Evolutionary conservation across 2,888 invertebrate genomes (phyloP).

Genomic region (Pemphredon lugubris): DNA sequence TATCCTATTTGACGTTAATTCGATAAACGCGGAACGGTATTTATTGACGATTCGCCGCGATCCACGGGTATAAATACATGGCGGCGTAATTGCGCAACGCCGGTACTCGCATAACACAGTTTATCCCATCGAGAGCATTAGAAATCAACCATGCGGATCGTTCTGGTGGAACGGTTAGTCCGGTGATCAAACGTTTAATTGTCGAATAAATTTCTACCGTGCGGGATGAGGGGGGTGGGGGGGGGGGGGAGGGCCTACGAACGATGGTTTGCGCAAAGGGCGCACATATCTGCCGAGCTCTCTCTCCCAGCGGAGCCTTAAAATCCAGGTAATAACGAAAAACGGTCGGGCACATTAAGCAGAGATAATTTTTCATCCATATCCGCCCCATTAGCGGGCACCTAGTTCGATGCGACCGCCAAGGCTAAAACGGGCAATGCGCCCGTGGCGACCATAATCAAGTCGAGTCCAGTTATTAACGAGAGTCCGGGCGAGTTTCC

Average conservation of each 20-base stretch:
- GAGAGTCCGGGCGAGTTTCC: constrained; percentile 42
- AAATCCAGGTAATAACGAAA: constrained; percentile 61
- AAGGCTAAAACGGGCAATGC: constrained; percentile 55
- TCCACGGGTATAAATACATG: constrained; percentile 33
- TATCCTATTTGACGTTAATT: too few relatives aligned
- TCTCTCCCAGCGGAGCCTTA: constrained; percentile 46
- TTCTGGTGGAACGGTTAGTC: constrained; percentile 49
- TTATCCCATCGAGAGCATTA: constrained; percentile 51
- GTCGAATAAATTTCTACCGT: constrained; percentile 45
- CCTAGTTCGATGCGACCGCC: constrained; percentile 63
- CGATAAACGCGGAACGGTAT: too few relatives aligned
- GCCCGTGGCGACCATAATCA: constrained; percentile 67
- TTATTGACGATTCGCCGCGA: constrained; percentile 1
- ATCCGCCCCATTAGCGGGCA: constrained; percentile 66
- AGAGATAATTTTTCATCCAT: constrained; percentile 69
- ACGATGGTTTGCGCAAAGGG: constrained; percentile 10
- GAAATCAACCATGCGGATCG: constrained; percentile 50
- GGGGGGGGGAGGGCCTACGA: too few relatives aligned
- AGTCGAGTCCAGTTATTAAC: constrained; percentile 69
- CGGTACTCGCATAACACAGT: constrained; percentile 44
- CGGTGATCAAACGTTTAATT: constrained; percentile 60
- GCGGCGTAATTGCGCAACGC: constrained; percentile 25
- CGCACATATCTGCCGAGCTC: constrained; percentile 12
- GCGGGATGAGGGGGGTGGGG: too few relatives aligned
- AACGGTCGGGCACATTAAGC: constrained; percentile 61